phyloP scores from a whole-genome alignment of 2,888 invertebrate genomes.

The Tubulanus polymorphus region DNA sequence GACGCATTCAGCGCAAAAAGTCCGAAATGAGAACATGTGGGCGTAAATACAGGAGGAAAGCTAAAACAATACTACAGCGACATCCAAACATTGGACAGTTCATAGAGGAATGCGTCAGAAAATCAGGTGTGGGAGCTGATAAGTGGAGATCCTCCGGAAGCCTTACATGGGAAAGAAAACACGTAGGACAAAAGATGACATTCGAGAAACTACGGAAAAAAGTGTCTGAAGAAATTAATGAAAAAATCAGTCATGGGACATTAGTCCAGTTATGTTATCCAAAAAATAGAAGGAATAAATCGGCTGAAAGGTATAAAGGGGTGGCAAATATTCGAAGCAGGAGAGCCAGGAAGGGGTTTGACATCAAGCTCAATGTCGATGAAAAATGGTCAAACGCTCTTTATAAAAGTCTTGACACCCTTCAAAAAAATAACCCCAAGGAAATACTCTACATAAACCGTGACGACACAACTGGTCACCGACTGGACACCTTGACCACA shows the following conservation, averaged over 20 bases:
- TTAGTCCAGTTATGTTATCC: neutral
- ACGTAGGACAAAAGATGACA: neutral
- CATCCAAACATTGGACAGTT: neutral
- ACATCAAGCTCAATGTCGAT: constrained; percentile 1
- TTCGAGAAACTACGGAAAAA: neutral
- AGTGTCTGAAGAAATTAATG: neutral
- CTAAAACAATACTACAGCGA: neutral
- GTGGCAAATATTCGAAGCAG: neutral
- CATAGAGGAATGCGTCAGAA: neutral
- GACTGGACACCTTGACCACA: neutral
- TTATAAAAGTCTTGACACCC: neutral
- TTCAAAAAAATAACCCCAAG: neutral
- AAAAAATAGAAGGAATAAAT: neutral
- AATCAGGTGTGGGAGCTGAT: neutral
- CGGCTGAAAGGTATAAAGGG: neutral
- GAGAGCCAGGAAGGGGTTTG: neutral
- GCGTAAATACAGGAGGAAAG: neutral
- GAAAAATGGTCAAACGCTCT: constrained; percentile 1
- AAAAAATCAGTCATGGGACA: neutral
- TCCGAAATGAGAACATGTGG: neutral
- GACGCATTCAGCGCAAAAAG: neutral
- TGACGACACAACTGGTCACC: neutral
- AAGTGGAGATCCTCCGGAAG: neutral
- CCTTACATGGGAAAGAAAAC: neutral
- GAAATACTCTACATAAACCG: neutral